Evolutionary conservation across 2,888 invertebrate genomes (phyloP).

Genomic region (Lapara coniferarum): DNA sequence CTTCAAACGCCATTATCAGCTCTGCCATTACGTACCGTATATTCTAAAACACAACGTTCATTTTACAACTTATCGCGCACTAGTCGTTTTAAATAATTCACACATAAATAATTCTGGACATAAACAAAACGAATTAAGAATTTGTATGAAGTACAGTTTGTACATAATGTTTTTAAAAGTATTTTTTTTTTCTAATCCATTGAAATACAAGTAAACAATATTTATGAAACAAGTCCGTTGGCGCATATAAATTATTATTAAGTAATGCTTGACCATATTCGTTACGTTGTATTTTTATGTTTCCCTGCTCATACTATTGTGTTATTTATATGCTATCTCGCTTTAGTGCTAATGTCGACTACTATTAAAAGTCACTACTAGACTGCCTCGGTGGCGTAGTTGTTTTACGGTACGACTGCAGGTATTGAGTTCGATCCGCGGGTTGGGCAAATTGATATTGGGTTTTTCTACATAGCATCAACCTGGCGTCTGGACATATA

Average conservation of each 20-base stretch:
- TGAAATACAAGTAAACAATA: constrained; percentile 16
- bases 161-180: background rate
- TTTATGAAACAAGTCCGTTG: background rate
- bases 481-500: too few species aligned
- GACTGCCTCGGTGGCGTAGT: too few species aligned
- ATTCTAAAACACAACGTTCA: background rate
- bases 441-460: too few species aligned
- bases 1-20: background rate
- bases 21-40: background rate
- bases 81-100: constrained; percentile 10
- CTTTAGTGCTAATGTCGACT: too few species aligned
- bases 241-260: constrained; percentile 20
- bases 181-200: background rate
- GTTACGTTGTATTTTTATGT: background rate
- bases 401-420: too few species aligned
- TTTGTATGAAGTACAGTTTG: constrained; percentile 14
- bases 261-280: background rate
- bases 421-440: too few species aligned
- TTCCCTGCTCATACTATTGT: background rate
- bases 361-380: too few species aligned
- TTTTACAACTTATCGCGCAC: background rate
- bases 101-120: constrained; percentile 21
- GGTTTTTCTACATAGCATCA: too few species aligned
- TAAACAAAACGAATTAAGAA: constrained; percentile 19
- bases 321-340: background rate